Percentiles rank a stretch among this genome's conserved stretches.
Conservation (phyloP, 2,113 vertebrate genomes). For the Siniperca chuatsi region DNA sequence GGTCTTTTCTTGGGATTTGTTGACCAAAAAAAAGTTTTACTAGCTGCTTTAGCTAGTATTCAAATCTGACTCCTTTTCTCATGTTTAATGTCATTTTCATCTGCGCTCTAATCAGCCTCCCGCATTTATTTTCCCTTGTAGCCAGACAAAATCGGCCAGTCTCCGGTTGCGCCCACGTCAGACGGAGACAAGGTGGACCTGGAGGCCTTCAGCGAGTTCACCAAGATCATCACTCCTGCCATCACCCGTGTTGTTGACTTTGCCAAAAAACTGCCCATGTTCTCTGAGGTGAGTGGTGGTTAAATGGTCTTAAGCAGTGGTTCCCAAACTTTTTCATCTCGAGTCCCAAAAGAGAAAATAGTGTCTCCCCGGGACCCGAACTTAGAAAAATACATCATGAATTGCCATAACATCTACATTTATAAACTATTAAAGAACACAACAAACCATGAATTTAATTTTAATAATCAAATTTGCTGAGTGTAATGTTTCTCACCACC, state of each 20-base stretch:
- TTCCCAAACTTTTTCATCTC: too few relatives aligned
- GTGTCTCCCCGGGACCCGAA: too few relatives aligned
- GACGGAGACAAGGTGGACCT: slow-evolving; percentile 97
- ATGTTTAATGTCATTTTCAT: not conserved
- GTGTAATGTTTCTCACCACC: too few relatives aligned
- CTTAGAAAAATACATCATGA: too few relatives aligned
- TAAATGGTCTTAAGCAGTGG: too few relatives aligned
- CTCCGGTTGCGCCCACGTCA: slow-evolving; percentile 91
- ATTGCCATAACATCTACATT: too few relatives aligned
- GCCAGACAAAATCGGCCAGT: slow-evolving; percentile 98
- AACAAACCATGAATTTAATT: too few relatives aligned
- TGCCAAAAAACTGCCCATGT: slow-evolving; percentile 99
- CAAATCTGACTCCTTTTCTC: not conserved
- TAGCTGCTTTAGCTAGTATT: not conserved
- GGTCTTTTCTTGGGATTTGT: not conserved
- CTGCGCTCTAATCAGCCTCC: slow-evolving; percentile 2
- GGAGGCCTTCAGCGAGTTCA: slow-evolving; percentile 99
- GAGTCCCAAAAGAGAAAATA: too few relatives aligned
- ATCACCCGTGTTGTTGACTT: slow-evolving; percentile 99
- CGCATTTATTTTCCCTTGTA: slow-evolving; percentile 41
- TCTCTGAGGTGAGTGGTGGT: slow-evolving; percentile 88
- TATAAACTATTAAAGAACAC: too few relatives aligned
- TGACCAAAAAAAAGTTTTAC: not conserved
- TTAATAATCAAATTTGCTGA: too few relatives aligned
- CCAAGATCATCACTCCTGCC: slow-evolving; percentile 99